These are phyloP conservation scores for Kryphioiulus occultus DNA, from an alignment of 2,888 invertebrate species.

Conservation along the genomic window DNA sequence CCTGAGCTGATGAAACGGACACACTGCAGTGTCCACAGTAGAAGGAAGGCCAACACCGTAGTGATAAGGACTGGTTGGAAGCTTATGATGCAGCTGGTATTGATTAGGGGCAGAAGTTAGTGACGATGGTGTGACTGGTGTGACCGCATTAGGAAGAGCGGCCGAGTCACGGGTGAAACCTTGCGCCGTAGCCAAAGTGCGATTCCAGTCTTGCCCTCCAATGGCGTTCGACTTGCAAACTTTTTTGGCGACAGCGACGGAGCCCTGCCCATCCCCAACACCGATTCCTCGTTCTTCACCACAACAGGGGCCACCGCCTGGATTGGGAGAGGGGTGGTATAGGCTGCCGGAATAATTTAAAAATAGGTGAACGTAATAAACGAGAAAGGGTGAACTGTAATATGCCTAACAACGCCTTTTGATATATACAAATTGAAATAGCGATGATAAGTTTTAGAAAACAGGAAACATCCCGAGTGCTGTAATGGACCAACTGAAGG, in stretches of 20 bases:
- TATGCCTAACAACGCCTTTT: no score
- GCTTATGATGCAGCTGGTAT: constrained; percentile 49
- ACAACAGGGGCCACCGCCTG: background rate
- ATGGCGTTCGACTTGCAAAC: constrained; percentile 41
- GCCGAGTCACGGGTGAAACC: background rate
- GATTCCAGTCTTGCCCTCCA: background rate
- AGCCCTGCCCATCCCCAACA: constrained; percentile 9
- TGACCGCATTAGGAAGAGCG: background rate
- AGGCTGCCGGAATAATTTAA: constrained; percentile 46
- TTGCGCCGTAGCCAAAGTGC: background rate
- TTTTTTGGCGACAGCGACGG: background rate
- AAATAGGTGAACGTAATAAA: constrained; percentile 10
- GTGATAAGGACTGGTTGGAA: constrained; percentile 25
- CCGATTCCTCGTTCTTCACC: background rate
- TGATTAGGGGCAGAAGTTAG: constrained; percentile 41
- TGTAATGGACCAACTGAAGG: no score
- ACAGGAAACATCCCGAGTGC: no score
- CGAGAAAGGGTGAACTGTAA: background rate
- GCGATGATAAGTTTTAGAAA: no score
- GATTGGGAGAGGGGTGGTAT: constrained; percentile 51
- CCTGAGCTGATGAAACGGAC: constrained; percentile 63
- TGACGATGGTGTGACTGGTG: background rate
- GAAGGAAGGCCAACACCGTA: constrained; percentile 56
- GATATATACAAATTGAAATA: no score
- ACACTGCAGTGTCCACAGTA: constrained; percentile 59